A percentile compares a stretch with the other conserved stretches of the same genome.
Evolutionary conservation across 2,797 vertebrate species (phyloP).

Genomic region (Columba guinea): DNA sequence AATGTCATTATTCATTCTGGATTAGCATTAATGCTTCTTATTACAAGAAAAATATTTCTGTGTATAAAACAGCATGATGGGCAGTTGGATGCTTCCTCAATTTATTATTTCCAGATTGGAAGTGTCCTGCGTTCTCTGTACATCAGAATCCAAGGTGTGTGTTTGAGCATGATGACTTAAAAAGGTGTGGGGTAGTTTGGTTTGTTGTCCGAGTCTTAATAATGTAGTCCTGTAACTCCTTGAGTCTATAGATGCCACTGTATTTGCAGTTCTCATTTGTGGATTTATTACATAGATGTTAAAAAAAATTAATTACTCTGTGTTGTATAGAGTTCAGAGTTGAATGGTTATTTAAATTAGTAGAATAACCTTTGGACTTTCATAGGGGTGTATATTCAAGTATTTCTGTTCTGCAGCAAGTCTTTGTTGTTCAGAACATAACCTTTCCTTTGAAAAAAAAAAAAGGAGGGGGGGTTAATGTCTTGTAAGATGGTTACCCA

Average conservation of each 20-base stretch:
- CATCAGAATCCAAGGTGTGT: neutral
- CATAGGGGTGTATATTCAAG: neutral
- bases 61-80: accelerated
- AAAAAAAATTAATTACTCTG: neutral
- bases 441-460: neutral
- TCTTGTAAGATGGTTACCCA: neutral
- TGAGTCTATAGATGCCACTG: neutral
- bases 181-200: neutral
- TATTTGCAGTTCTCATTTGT: neutral
- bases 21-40: neutral
- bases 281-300: neutral
- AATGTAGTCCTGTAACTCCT: neutral
- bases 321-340: neutral
- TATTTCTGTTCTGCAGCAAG: neutral
- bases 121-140: neutral
- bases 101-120: neutral
- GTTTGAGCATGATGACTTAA: neutral
- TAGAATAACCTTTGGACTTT: neutral
- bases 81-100: neutral
- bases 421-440: neutral
- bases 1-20: neutral
- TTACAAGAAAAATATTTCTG: too few species aligned
- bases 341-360: neutral
- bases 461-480: too few species aligned
- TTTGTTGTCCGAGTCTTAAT: neutral